Conservation (phyloP, 2,113 vertebrate species). For the Accipiter cooperii region DNA sequence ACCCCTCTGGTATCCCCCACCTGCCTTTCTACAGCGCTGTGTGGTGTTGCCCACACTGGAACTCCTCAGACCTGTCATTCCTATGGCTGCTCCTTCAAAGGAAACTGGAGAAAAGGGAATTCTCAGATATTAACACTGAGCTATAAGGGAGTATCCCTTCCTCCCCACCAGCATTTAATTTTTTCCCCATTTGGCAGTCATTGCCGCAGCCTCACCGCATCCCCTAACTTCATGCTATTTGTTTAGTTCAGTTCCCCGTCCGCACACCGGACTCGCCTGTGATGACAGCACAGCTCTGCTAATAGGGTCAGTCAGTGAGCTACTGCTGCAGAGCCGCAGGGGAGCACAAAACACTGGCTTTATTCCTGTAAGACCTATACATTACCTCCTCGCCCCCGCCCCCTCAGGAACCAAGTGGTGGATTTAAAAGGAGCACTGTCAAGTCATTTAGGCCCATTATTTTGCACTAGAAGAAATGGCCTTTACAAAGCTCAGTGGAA, state of each 20-base stretch:
- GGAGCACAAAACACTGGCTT: constrained; percentile 52
- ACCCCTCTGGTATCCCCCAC: not conserved
- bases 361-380: constrained; percentile 58
- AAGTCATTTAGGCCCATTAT: constrained; percentile 54
- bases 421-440: constrained; percentile 50
- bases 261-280: not conserved
- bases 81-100: not conserved
- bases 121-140: not conserved
- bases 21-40: not conserved
- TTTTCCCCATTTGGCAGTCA: not conserved
- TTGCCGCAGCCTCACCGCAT: rapidly evolving
- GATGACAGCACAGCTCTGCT: constrained; percentile 20
- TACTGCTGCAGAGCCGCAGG: constrained; percentile 35
- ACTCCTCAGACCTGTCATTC: not conserved
- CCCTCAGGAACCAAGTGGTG: constrained; percentile 17
- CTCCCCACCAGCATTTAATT: not conserved
- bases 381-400: not conserved
- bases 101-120: not conserved
- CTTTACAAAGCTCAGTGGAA: constrained; percentile 39
- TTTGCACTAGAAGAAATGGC: constrained; percentile 43
- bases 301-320: constrained; percentile 48
- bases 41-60: not conserved
- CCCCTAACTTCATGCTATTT: not conserved
- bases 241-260: not conserved
- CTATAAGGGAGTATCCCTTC: not conserved